Base-by-base conservation (phyloP, 1,140 invertebrate species). In the Spodoptera litura region DNA sequence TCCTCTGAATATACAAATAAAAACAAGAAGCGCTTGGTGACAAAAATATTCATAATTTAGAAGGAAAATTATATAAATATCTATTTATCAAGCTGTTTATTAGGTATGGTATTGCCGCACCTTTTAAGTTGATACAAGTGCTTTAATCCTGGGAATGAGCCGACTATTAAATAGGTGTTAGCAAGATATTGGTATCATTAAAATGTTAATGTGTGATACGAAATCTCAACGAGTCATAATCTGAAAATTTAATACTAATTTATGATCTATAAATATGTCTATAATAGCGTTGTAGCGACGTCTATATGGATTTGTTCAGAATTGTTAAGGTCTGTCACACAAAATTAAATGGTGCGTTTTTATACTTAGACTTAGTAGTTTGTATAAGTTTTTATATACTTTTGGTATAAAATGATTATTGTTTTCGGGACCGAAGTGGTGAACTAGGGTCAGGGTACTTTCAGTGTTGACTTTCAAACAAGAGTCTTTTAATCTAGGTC, bases 181-280 rank as follows among this genome's bases (percentile, higher is more conserved):
- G 78, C 79, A 80, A 73, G 78, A 84, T 84, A 88, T 84, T 85
- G 78, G 70, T 80, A 62, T 80, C 72, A 89, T 91, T 90, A 87
- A 81, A 80, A 91, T 91, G 87, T 89, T 81, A 91, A 91, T 91
- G 25, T 27, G 68, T 77, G 82, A 73, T 82, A 86, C 86, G 79
- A 70, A 85, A 88, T 84, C 82, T 90, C 87, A 89, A 88, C 85
- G 81, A 53, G 61, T 80, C 77, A 84, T 88, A 87, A 89, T 84
- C 81, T 66, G 80, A 52, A 80, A 86, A 87, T 85, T 85, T 88
- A 87, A 89, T 87, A 85, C 79, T 64, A 83, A 88, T 84, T 87
- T 89, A 90, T 66, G 81, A 81, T 56, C 79, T 20, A 86, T 91
- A 89, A 89, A 90, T 87, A 86, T 86, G 56, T 81, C 73, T 74